These are phyloP conservation scores for Tenthredo livida DNA, from an alignment of 2,888 invertebrate genomes.

Conservation along the genomic window DNA sequence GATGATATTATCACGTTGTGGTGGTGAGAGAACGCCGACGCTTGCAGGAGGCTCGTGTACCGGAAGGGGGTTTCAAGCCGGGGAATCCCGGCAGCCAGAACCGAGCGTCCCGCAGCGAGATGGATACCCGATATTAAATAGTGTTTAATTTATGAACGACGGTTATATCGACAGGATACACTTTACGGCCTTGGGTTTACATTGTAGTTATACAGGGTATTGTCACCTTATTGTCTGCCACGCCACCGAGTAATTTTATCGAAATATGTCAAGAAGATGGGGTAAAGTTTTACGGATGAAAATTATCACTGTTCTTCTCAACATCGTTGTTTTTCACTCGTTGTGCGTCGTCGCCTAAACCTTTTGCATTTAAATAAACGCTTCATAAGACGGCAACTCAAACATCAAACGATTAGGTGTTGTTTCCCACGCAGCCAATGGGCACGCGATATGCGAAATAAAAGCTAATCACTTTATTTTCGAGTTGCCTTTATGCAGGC, in stretches of 20 bases:
- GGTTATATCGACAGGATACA: slow-evolving; percentile 24
- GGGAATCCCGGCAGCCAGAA: slow-evolving; percentile 39
- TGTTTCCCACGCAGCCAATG: too few species aligned
- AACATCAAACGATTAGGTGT: too few species aligned
- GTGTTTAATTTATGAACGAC: slow-evolving; percentile 41
- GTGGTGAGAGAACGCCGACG: slow-evolving; percentile 26
- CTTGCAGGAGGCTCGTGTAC: slow-evolving; percentile 33
- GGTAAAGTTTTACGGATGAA: background rate
- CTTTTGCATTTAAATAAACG: background rate
- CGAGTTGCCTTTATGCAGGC: too few species aligned
- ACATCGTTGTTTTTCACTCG: background rate
- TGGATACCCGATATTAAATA: slow-evolving; percentile 50
- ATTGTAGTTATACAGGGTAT: slow-evolving; percentile 1
- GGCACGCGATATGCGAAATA: too few species aligned
- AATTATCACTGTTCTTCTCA: slow-evolving; percentile 21
- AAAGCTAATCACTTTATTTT: too few species aligned
- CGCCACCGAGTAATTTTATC: slow-evolving; percentile 10
- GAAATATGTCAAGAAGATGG: background rate
- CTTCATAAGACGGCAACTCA: too few species aligned
- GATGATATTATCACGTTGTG: slow-evolving; percentile 40
- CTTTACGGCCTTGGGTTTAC: slow-evolving; percentile 23
- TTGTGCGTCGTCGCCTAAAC: background rate
- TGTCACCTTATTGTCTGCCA: background rate
- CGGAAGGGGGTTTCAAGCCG: slow-evolving; percentile 9
- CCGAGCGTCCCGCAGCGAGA: slow-evolving; percentile 36